Evolutionary conservation across 2,888 invertebrate genomes (phyloP).

Genomic region (Phorcus lineatus): DNA sequence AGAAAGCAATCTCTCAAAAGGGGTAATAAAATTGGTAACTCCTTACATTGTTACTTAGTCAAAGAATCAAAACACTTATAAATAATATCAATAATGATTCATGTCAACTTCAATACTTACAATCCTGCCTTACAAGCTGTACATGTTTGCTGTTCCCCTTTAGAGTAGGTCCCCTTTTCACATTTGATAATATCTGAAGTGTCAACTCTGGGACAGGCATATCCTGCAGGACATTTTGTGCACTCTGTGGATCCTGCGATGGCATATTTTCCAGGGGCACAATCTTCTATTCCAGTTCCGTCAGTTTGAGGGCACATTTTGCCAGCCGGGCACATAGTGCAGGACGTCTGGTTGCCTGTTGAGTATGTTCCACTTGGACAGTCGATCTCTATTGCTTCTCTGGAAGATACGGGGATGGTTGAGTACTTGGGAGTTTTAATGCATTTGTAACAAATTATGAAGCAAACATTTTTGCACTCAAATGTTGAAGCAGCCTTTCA

Average conservation of each 20-base stretch:
- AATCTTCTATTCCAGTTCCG: constrained; percentile 62
- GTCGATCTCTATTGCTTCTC: constrained; percentile 42
- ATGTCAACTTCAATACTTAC: constrained; percentile 41
- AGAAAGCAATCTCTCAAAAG: too few relatives aligned
- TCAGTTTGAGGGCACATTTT: constrained; percentile 65
- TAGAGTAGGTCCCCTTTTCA: constrained; percentile 56
- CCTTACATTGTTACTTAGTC: too few relatives aligned
- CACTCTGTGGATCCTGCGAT: constrained; percentile 56
- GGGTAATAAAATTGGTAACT: too few relatives aligned
- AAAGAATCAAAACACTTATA: too few relatives aligned
- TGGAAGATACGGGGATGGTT: constrained; percentile 35
- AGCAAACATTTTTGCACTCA: too few relatives aligned
- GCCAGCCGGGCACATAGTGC: constrained; percentile 69
- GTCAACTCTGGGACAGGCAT: constrained; percentile 56
- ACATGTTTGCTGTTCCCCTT: constrained; percentile 52
- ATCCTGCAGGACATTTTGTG: constrained; percentile 59
- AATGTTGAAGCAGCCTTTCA: too few relatives aligned
- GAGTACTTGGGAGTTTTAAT: background rate
- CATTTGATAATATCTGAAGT: constrained; percentile 48
- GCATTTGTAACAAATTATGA: background rate
- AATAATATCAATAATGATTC: too few relatives aligned
- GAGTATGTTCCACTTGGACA: constrained; percentile 67
- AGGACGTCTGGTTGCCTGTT: constrained; percentile 50
- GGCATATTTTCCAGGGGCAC: constrained; percentile 65
- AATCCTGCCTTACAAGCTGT: constrained; percentile 60